phyloP scores from a whole-genome alignment of 2,113 vertebrate genomes.

The Phaethon lepturus region DNA sequence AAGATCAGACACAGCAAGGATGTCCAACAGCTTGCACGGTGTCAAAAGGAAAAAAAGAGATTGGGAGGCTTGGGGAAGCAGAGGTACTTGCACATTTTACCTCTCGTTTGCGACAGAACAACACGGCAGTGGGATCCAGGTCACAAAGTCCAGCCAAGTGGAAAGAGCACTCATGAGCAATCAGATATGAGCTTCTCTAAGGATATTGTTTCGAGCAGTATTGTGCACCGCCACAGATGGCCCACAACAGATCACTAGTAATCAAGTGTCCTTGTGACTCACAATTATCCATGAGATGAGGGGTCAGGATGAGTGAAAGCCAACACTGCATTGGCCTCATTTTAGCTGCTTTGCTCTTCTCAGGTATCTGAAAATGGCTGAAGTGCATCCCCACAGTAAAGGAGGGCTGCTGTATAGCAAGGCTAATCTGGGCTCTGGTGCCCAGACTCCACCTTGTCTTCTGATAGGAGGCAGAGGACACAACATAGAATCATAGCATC shows the following conservation, averaged over 20 bases:
- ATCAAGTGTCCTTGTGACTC: background rate
- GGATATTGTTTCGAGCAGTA: background rate
- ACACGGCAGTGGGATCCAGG: background rate
- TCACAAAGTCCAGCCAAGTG: background rate
- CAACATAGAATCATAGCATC: background rate
- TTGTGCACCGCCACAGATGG: background rate
- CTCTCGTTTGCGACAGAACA: background rate
- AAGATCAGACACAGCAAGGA: background rate
- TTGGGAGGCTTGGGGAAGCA: background rate
- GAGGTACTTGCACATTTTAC: background rate
- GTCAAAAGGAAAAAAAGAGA: background rate
- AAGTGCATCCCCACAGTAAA: background rate
- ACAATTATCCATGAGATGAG: background rate
- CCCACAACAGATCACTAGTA: background rate
- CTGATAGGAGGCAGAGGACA: background rate
- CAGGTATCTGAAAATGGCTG: background rate
- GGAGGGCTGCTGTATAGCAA: background rate
- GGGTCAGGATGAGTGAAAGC: background rate
- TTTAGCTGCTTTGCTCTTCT: background rate
- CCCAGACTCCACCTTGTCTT: background rate
- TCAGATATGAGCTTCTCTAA: background rate
- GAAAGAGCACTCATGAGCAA: background rate
- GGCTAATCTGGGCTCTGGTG: background rate
- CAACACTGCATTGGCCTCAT: background rate
- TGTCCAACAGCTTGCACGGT: background rate